phyloP scores from a whole-genome alignment of 2,113 vertebrate species.

The Natator depressus region DNA sequence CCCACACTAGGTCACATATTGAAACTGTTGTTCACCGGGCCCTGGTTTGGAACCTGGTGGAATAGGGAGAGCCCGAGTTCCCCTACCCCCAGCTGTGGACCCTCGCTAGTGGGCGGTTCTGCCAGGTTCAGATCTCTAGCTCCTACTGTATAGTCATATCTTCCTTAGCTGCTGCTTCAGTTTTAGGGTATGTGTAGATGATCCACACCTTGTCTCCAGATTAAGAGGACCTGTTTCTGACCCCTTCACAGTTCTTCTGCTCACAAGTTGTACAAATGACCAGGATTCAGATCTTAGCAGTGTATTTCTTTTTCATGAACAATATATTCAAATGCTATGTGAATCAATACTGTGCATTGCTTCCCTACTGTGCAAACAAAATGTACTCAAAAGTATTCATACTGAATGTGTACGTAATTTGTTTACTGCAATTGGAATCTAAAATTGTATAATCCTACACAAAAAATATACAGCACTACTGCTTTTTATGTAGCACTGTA shows the following conservation, averaged over 20 bases:
- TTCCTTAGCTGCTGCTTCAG: too few species aligned
- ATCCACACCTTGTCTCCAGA: background rate
- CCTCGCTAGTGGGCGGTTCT: too few species aligned
- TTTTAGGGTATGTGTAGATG: background rate
- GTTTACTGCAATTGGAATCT: background rate
- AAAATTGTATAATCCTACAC: background rate
- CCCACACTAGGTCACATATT: too few species aligned
- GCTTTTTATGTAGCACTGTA: background rate
- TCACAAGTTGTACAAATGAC: background rate
- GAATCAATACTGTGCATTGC: background rate
- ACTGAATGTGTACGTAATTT: background rate
- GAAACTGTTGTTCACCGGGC: too few species aligned
- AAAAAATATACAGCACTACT: background rate
- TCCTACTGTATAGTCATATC: too few species aligned
- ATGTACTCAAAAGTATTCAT: background rate
- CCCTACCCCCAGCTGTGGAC: too few species aligned
- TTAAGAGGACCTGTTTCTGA: background rate
- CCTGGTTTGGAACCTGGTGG: too few species aligned
- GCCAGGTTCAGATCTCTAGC: too few species aligned
- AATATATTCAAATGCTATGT: background rate
- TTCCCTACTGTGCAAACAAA: background rate
- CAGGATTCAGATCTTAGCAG: background rate
- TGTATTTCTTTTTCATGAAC: background rate
- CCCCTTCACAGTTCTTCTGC: background rate
- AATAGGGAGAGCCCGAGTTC: too few species aligned